These are phyloP conservation scores for western clawed frog (Xenopus tropicalis) DNA, from an alignment of 2,113 vertebrate genomes.

Conservation along the genomic window DNA sequence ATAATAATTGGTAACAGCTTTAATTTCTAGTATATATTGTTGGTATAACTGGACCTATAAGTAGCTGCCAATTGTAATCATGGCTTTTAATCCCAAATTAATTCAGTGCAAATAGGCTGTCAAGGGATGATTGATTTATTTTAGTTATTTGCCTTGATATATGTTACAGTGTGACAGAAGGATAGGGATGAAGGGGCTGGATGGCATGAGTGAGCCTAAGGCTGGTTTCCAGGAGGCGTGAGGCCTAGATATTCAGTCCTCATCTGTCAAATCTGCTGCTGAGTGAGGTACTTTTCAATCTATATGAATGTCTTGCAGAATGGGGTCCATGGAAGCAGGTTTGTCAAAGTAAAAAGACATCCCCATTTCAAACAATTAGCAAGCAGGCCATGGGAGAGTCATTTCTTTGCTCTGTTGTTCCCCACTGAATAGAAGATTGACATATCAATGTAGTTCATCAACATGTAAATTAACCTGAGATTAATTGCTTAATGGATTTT, in stretches of 20 bases:
- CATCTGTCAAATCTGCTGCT: conserved; percentile 71
- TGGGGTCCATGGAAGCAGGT: not conserved
- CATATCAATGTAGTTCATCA: conserved; percentile 1
- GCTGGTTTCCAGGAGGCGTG: conserved; percentile 57
- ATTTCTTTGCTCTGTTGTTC: not conserved
- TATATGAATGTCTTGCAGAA: conserved; percentile 52
- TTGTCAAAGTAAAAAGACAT: conserved; percentile 18
- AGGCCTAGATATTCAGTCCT: conserved; percentile 56
- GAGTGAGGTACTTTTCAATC: conserved; percentile 55
- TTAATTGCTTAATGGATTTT: too few species aligned
- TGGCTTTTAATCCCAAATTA: conserved; percentile 88
- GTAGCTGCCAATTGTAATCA: conserved; percentile 84
- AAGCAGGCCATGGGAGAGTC: not conserved
- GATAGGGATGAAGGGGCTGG: conserved; percentile 61
- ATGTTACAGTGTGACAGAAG: conserved; percentile 65
- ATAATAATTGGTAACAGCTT: too few species aligned
- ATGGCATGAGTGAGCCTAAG: conserved; percentile 68
- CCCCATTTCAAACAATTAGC: not conserved
- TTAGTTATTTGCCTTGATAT: conserved; percentile 72
- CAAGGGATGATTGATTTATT: conserved; percentile 88
- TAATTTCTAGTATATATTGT: not conserved
- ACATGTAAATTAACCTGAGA: not conserved
- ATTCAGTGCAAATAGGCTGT: conserved; percentile 95
- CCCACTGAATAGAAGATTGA: not conserved
- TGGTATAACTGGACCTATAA: conserved; percentile 73